Conservation (phyloP, 30 jellyfish, hydroid and myxozoan species). For the Cassiopea xamachana region DNA sequence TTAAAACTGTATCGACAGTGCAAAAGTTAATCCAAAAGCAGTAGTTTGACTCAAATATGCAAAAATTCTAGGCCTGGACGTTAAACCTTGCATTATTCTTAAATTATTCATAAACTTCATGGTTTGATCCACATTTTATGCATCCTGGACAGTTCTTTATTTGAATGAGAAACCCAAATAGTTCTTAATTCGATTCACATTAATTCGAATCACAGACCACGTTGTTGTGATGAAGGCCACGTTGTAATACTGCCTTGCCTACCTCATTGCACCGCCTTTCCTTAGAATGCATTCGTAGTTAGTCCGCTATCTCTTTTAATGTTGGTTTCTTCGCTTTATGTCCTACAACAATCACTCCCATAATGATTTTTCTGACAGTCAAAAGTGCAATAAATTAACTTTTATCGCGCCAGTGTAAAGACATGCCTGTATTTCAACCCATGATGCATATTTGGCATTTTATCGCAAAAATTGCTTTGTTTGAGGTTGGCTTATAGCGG, state of each 20-base stretch:
- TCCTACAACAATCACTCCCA: not conserved
- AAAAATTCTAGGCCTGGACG: no score
- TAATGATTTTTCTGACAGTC: not conserved
- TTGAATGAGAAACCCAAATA: not conserved
- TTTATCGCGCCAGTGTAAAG: not conserved
- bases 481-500: not conserved
- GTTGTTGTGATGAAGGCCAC: not conserved
- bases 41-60: no score
- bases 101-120: no score
- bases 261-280: not conserved
- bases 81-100: no score
- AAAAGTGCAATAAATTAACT: not conserved
- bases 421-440: not conserved
- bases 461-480: not conserved
- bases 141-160: not conserved
- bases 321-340: not conserved
- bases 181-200: no score
- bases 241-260: not conserved
- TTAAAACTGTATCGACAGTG: no score
- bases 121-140: no score
- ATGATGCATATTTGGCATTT: not conserved
- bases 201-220: not conserved
- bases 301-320: not conserved
- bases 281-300: not conserved
- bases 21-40: no score